Evolutionary conservation across 1,140 invertebrate species (phyloP).

Genomic region (Lamellibrachia luymesi): DNA sequence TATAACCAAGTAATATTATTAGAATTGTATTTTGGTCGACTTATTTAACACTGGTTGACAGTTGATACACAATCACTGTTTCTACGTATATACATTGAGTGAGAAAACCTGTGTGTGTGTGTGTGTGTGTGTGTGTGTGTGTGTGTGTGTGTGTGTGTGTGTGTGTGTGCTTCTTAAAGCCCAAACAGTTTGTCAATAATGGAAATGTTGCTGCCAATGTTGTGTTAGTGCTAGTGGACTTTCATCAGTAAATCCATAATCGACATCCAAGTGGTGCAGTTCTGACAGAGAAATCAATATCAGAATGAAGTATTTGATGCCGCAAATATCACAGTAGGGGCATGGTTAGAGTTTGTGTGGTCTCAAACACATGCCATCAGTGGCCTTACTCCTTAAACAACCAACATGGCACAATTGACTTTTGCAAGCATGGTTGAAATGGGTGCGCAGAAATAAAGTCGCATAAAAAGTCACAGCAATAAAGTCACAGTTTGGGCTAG

Average conservation of each 20-base stretch:
- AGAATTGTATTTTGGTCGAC: not conserved
- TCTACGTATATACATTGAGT: not conserved
- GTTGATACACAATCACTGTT: conserved; percentile 11
- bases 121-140: not conserved
- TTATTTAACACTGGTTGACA: not conserved
- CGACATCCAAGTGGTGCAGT: not conserved
- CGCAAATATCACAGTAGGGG: not conserved
- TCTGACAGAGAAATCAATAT: not conserved
- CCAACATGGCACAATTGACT: not conserved
- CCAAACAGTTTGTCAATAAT: not conserved
- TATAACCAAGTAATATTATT: too few relatives aligned
- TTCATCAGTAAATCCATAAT: not conserved
- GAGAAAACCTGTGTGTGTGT: not conserved
- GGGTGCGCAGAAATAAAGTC: too few relatives aligned
- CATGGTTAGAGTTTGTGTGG: not conserved
- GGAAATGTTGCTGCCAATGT: not conserved
- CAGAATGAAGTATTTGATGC: not conserved
- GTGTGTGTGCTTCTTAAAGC: not conserved
- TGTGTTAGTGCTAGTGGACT: not conserved
- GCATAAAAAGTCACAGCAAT: too few relatives aligned
- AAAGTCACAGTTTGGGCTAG: too few relatives aligned
- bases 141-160: not conserved
- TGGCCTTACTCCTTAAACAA: not conserved
- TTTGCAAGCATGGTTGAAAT: too few relatives aligned
- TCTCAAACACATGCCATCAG: not conserved